Conservation (phyloP, 2,113 vertebrate genomes). For the Crypturellus undulatus region DNA sequence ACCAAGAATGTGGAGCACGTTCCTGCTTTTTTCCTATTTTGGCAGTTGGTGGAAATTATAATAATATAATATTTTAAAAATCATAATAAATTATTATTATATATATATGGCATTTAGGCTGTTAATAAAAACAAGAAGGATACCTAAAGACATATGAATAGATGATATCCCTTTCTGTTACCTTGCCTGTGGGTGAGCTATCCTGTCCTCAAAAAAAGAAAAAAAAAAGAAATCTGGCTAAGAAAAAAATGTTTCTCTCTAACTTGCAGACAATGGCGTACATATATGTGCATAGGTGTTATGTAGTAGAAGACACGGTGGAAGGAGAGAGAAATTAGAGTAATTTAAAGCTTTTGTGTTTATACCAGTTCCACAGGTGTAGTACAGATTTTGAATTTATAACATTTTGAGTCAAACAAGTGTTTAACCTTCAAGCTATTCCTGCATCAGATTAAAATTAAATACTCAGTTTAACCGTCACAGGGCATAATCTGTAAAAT, state of each 20-base stretch:
- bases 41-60: not conserved
- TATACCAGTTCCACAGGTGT: not conserved
- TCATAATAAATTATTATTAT: no score
- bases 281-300: not conserved
- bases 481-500: not conserved
- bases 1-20: fast-evolving
- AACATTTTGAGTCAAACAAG: not conserved
- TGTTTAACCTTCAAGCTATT: not conserved
- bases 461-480: not conserved
- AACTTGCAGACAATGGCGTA: fast-evolving
- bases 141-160: not conserved
- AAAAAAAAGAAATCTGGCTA: not conserved
- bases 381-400: not conserved
- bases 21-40: not conserved
- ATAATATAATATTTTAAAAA: no score
- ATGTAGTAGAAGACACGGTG: not conserved
- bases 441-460: not conserved
- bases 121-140: not conserved
- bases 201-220: not conserved
- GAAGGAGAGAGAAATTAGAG: not conserved
- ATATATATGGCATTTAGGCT: not conserved
- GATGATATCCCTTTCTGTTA: not conserved
- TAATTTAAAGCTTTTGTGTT: not conserved
- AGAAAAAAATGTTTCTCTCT: not conserved
- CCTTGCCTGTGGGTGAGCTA: not conserved